Conservation (phyloP, 2,797 vertebrate genomes). For the Perodicticus potto region DNA sequence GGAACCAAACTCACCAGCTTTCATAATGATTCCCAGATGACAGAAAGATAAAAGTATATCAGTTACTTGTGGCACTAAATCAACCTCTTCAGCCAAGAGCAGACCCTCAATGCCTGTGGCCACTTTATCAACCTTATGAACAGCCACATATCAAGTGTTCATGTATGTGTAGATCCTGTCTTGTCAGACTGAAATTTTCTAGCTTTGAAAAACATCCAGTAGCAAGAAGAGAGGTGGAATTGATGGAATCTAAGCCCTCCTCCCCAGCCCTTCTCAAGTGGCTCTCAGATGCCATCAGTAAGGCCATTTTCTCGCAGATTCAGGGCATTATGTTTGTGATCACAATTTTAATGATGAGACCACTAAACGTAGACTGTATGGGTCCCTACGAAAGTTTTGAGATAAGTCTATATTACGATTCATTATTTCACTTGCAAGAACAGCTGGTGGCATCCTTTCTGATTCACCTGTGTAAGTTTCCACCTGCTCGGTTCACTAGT, state of each 20-base stretch:
- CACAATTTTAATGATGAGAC: constrained; percentile 7
- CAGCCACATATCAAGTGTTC: constrained; percentile 45
- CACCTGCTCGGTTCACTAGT: too few species aligned
- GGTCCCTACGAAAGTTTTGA: too few species aligned
- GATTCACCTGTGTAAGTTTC: too few species aligned
- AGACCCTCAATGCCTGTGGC: not conserved
- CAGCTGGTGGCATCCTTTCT: too few species aligned
- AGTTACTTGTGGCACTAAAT: not conserved
- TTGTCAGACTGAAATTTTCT: constrained; percentile 55
- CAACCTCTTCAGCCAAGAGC: not conserved
- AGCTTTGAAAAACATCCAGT: constrained; percentile 58
- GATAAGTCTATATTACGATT: too few species aligned
- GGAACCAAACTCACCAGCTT: not conserved
- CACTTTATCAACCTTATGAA: constrained; percentile 33
- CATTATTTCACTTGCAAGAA: too few species aligned
- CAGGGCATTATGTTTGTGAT: not conserved
- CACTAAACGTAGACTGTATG: not conserved
- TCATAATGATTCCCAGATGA: not conserved
- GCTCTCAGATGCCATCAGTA: not conserved
- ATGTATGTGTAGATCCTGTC: constrained; percentile 50
- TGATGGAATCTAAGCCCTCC: constrained; percentile 44
- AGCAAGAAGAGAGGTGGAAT: constrained; percentile 53
- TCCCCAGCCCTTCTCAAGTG: not conserved
- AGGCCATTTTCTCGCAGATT: constrained; percentile 1
- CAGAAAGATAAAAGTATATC: not conserved